phyloP scores from a whole-genome alignment of 2,113 vertebrate genomes.

The Isurus oxyrinchus region DNA sequence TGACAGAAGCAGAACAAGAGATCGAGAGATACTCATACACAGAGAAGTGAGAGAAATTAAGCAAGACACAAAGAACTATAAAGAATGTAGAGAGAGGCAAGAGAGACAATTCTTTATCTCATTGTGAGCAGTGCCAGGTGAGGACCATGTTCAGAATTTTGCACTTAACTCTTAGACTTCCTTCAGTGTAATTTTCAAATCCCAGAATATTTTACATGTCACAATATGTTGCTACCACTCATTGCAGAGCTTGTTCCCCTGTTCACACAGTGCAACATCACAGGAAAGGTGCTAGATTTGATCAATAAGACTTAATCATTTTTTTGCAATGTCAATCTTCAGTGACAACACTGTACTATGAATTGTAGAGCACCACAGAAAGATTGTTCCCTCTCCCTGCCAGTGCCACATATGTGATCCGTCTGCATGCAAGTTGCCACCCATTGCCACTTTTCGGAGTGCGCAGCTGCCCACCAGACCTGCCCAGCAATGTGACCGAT shows the following conservation, averaged over 20 bases:
- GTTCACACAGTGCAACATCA: neutral
- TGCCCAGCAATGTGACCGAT: neutral
- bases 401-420: neutral
- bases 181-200: neutral
- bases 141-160: neutral
- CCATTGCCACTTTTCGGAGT: neutral
- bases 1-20: neutral
- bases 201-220: neutral
- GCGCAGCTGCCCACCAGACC: neutral
- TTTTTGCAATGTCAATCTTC: neutral
- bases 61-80: too few species aligned
- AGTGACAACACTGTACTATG: neutral
- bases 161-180: neutral
- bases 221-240: neutral
- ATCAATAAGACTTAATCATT: neutral
- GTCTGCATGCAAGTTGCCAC: neutral
- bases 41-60: neutral
- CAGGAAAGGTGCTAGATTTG: neutral
- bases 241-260: neutral
- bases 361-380: neutral
- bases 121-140: neutral
- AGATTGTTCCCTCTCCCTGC: neutral
- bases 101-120: neutral
- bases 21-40: neutral
- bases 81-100: neutral